Conservation (phyloP, 1,140 invertebrate species). For the Triops longicaudatus region DNA sequence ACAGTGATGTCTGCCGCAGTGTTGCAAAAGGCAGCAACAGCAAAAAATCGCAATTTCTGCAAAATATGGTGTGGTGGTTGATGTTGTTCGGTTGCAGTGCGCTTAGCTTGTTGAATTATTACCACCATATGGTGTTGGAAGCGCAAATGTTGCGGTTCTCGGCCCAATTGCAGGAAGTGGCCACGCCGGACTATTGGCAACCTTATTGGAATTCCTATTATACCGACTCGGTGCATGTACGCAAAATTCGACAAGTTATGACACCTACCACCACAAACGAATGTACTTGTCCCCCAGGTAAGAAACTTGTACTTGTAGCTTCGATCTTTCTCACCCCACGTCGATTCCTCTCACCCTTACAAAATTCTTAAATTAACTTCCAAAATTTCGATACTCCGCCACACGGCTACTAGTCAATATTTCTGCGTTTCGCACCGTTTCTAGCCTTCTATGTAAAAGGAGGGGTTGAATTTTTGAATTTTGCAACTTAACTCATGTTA, state of each 20-base stretch:
- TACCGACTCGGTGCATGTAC: background rate
- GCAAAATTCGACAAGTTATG: background rate
- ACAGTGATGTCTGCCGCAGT: background rate
- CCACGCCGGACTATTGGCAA: background rate
- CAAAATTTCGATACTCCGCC: too few species aligned
- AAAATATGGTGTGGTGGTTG: background rate
- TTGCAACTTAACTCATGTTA: too few species aligned
- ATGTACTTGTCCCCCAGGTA: constrained; percentile 6
- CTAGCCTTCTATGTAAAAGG: too few species aligned
- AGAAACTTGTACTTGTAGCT: too few species aligned
- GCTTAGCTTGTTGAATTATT: background rate
- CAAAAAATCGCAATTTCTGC: background rate
- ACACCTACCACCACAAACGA: background rate
- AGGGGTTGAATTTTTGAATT: too few species aligned
- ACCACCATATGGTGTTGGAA: background rate
- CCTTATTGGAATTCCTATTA: constrained; percentile 8
- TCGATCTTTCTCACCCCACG: too few species aligned
- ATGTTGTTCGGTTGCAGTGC: constrained; percentile 5
- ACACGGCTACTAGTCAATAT: too few species aligned
- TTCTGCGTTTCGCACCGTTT: too few species aligned
- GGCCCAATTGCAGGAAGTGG: constrained; percentile 5
- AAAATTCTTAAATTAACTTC: too few species aligned
- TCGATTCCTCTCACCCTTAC: too few species aligned
- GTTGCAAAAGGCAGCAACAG: background rate
- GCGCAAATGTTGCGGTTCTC: constrained; percentile 4